phyloP scores from a whole-genome alignment of 2,888 invertebrate species.

The Steinernema hermaphroditum region DNA sequence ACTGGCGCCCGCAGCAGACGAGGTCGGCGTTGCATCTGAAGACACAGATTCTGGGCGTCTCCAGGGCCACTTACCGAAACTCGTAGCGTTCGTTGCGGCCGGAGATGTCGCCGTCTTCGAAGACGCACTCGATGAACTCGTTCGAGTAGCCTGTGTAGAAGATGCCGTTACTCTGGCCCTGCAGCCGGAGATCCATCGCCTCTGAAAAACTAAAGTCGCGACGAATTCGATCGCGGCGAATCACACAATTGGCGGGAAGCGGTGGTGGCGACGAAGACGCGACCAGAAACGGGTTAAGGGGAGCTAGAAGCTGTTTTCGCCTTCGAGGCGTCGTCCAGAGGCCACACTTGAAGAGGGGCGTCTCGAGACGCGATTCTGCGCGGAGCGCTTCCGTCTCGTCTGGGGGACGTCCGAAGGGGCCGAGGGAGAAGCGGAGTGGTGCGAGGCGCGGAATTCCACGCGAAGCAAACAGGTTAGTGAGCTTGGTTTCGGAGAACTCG shows the following conservation, averaged over 20 bases:
- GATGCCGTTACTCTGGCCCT: constrained; percentile 61
- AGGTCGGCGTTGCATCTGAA: constrained; percentile 61
- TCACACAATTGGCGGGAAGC: constrained; percentile 29
- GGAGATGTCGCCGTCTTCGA: constrained; percentile 61
- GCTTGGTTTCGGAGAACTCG: constrained; percentile 6
- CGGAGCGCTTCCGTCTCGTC: no score
- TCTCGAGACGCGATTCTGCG: no score
- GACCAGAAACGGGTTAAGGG: constrained; percentile 12
- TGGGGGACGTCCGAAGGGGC: no score
- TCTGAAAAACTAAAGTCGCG: no score
- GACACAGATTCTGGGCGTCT: no score
- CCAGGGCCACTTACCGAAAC: constrained; percentile 52
- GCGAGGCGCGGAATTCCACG: neutral
- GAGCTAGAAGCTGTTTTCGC: neutral
- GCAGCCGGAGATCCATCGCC: constrained; percentile 59
- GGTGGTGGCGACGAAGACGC: neutral
- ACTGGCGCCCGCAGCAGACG: constrained; percentile 63
- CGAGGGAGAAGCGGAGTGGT: no score
- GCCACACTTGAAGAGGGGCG: no score
- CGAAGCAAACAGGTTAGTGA: neutral
- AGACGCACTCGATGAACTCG: constrained; percentile 62
- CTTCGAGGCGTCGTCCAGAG: no score
- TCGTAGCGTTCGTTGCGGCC: constrained; percentile 65
- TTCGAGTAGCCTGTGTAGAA: constrained; percentile 63
- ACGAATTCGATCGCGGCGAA: constrained; percentile 5